These are phyloP conservation scores for Lycocerus yunnanus DNA, from an alignment of 2,888 invertebrate genomes.

Conservation along the genomic window DNA sequence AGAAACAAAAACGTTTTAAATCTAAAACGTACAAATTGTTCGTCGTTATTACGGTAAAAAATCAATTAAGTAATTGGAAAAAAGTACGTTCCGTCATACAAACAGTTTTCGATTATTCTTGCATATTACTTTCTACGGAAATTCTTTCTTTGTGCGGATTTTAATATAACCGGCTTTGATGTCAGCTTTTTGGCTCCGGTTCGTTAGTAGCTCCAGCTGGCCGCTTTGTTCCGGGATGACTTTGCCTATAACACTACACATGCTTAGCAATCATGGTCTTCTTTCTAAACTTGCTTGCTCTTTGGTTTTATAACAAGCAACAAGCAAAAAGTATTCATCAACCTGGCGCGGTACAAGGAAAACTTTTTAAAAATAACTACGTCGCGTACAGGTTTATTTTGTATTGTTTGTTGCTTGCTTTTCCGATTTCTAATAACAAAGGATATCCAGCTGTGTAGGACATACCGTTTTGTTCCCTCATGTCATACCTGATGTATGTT, in stretches of 20 bases:
- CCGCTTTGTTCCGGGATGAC: constrained; percentile 50
- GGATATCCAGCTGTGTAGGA: constrained; percentile 25
- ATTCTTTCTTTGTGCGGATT: constrained; percentile 48
- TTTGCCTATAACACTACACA: constrained; percentile 49
- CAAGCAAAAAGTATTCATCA: constrained; percentile 28
- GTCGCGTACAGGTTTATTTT: constrained; percentile 23
- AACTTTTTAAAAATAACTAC: constrained; percentile 25
- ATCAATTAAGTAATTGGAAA: constrained; percentile 20
- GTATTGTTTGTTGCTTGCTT: constrained; percentile 22
- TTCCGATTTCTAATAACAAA: constrained; percentile 24
- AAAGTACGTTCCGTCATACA: constrained; percentile 16
- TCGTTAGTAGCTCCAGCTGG: constrained; percentile 52
- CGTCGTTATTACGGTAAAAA: constrained; percentile 16
- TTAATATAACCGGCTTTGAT: constrained; percentile 52
- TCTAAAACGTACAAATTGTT: constrained; percentile 15
- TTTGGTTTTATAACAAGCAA: constrained; percentile 24
- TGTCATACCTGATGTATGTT: constrained; percentile 18
- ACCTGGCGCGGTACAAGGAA: constrained; percentile 15
- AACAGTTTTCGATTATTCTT: constrained; percentile 29
- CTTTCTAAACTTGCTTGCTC: constrained; percentile 15
- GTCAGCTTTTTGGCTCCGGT: constrained; percentile 47
- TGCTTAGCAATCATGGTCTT: constrained; percentile 47
- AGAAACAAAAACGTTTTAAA: constrained; percentile 18
- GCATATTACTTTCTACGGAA: constrained; percentile 33
- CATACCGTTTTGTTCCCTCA: constrained; percentile 22